Evolutionary conservation across 2,797 vertebrate species (phyloP), one percentile per base, ranked within the genome.

Genomic region (Oophaga sylvatica): DNA sequence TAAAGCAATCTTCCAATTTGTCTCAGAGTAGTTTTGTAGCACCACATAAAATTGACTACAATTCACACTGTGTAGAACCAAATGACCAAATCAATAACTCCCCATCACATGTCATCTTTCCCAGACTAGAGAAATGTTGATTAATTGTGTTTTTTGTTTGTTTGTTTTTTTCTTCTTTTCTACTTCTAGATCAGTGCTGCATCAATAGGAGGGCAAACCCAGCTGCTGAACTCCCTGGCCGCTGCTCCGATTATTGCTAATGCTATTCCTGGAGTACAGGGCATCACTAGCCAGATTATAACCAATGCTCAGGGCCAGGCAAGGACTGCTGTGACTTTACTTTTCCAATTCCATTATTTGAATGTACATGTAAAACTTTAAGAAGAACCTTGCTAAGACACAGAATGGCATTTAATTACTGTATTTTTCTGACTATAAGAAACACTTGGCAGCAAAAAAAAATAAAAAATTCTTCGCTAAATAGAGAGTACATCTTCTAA

Each of bases 251-350:
- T 99, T 90, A 94, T 99, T 91, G 94, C 96, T 90, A 97, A 93
- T 77, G 91, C 97, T 92, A 95, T 98, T 93, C 94, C 97, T 91
- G 95, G 95, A 89, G 93, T 98, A 92, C 95, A 96, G 0, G 97
- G 97, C 89, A 94, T 99, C 93, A 95, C 97, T 90, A 96, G 96
- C 87, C 98, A 97, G 93, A 96, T 99, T 91, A 96, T 99, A 93
- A 98, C 97, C 80, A 99, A 97, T 71, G 95, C 97, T 87, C 98
- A 98, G 91, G 98, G 98, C 90, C 98, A 98, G 96, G 98, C 93
- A 94, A 92, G 85, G 86, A 83, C 5, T 62, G 9, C 5, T n/a
- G 4, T 10, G 73, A 35, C 20, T 70, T 48, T 59, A 45, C 65
- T 48, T 5, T 65, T 41, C 4, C 0, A 8, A 41, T 76, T 62